A percentile compares a stretch with the other conserved stretches of the same genome.
Conservation (phyloP, 2,113 vertebrate genomes). For the Limanda limanda region DNA sequence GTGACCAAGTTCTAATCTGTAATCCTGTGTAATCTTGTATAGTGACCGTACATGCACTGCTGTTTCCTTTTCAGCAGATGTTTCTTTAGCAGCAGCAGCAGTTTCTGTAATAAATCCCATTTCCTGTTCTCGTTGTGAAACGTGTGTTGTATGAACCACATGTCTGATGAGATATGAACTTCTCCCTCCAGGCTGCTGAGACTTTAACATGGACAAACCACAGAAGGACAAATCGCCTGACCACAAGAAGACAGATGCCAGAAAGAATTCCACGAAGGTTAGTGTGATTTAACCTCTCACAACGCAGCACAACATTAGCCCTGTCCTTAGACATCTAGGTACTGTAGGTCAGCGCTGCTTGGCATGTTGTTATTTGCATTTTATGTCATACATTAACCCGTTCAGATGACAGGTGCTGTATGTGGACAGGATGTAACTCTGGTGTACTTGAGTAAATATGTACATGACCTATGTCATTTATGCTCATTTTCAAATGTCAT, state of each 20-base stretch:
- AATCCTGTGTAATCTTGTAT: constrained; percentile 1
- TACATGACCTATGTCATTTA: constrained; percentile 8
- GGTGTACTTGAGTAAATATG: not conserved
- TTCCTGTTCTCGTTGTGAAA: constrained; percentile 50
- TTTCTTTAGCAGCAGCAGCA: not conserved
- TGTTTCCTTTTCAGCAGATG: constrained; percentile 40
- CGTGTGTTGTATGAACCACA: not conserved
- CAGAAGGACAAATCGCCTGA: not conserved
- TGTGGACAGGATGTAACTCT: not conserved
- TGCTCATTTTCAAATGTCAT: not conserved
- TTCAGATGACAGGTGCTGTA: not conserved
- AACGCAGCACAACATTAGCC: not conserved
- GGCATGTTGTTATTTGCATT: not conserved
- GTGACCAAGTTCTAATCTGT: constrained; percentile 22
- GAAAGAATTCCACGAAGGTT: constrained; percentile 55
- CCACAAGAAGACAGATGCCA: not conserved
- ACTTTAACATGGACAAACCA: constrained; percentile 32
- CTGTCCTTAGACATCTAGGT: not conserved
- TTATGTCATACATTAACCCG: not conserved
- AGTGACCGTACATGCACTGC: not conserved
- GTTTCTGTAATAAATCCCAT: not conserved
- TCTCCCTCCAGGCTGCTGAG: constrained; percentile 48
- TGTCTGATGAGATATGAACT: constrained; percentile 14
- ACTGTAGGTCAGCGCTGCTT: not conserved
- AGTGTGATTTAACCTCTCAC: constrained; percentile 24